Evolutionary conservation across 2,797 vertebrate species (phyloP).

Genomic region (Dermochelys coriacea): DNA sequence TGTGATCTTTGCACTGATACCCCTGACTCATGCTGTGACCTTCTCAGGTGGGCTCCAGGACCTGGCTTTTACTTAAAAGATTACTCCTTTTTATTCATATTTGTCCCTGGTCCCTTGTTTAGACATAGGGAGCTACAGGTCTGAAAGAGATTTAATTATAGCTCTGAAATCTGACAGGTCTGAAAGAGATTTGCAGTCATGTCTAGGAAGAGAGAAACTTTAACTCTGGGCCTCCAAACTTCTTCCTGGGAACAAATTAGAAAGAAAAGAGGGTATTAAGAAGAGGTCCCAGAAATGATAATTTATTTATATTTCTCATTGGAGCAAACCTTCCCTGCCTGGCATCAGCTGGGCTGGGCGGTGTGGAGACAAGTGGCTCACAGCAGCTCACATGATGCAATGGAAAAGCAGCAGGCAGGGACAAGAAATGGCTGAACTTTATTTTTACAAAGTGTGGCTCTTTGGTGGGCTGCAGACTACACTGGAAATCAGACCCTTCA

Average conservation of each 20-base stretch:
- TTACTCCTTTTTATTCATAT: not conserved
- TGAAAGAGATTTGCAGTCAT: slow-evolving; percentile 3
- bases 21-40: not conserved
- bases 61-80: not conserved
- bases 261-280: not conserved
- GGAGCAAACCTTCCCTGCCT: slow-evolving; percentile 45
- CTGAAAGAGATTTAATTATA: slow-evolving; percentile 30
- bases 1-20: not conserved
- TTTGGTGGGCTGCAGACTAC: slow-evolving; percentile 83
- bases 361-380: slow-evolving; percentile 39
- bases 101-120: not conserved
- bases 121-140: not conserved
- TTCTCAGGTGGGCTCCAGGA: not conserved
- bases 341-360: slow-evolving; percentile 25
- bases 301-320: slow-evolving; percentile 55
- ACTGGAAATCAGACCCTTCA: slow-evolving; percentile 83
- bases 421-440: slow-evolving; percentile 76
- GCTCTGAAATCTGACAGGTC: no score
- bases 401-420: slow-evolving; percentile 74
- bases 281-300: not conserved
- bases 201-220: not conserved
- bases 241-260: not conserved
- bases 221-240: not conserved
- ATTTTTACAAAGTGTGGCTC: slow-evolving; percentile 80
- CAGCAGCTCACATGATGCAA: slow-evolving; percentile 64